Evolutionary conservation across 2,113 vertebrate genomes (phyloP), one percentile per base, ranked within the genome.

Genomic region (Tonatia bakeri): DNA sequence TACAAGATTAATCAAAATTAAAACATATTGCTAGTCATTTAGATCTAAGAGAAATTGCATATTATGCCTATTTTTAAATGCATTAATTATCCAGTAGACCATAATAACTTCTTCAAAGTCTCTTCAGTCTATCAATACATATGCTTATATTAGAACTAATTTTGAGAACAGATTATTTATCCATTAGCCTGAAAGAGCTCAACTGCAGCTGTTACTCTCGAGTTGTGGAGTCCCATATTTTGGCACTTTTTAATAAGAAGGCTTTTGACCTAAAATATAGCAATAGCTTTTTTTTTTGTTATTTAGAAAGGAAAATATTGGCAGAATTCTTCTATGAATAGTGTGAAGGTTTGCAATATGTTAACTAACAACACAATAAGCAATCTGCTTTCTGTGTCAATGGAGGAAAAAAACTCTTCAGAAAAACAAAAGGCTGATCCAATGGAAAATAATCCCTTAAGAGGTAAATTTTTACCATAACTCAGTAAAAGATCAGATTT

Each of bases 91-190:
- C 43, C 91, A 87, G 52, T 40, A 96, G 38, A 31, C 7, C 50
- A 69, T 59, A 93, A 54, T 0, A 72, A 64, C 40, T 94, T 91
- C 84, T 95, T 94, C 54, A 47, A 89, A 95, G 79, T 91, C 59
- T 59, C 43, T 82, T 28, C n/a, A 80, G 43, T 75, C 54, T 94
- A 94, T 47, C 26, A 94, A 86, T 94, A 36, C 85, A 85, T 87
- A 56, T 28, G 38, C 76, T 82, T 95, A 65, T 33, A 40, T 8
- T 93, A 90, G 83, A 84, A 91, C 31, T 93, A 93, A 96, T 94
- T 75, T 26, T 98, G 67, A 94, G 91, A 80, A 90, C 90, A 93
- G 76, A 97, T 93, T 95, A 94, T 96, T 97, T 97, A 87, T 73
- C 94, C n/a, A 84, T 96, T 95, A 95, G 26, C 36, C 0, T 5